Conservation (phyloP, 2,888 invertebrate genomes). For the Orthonychiurus folsomi region DNA sequence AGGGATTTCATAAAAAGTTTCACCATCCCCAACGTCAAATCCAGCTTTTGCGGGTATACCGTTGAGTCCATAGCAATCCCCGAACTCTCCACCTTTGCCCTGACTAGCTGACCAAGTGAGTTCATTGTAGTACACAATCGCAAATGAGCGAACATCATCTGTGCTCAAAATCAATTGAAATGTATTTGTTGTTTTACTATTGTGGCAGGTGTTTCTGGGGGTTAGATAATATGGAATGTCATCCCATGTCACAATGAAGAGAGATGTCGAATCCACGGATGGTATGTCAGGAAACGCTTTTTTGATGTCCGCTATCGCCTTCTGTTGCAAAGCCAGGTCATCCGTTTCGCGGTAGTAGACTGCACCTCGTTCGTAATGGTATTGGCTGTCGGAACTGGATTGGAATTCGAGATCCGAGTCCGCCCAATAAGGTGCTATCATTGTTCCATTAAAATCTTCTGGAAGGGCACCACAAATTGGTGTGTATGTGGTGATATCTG, state of each 20-base stretch:
- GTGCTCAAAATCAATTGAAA: slow-evolving; percentile 22
- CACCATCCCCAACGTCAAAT: slow-evolving; percentile 26
- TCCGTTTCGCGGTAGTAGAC: slow-evolving; percentile 8
- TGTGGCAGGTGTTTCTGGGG: slow-evolving; percentile 8
- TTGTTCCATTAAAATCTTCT: not conserved
- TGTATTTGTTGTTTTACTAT: slow-evolving; percentile 17
- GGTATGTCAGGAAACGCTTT: slow-evolving; percentile 22
- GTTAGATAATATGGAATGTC: slow-evolving; percentile 19
- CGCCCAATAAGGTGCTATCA: slow-evolving; percentile 14
- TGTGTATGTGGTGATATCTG: slow-evolving; percentile 1
- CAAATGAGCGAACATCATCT: slow-evolving; percentile 26
- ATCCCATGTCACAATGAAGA: slow-evolving; percentile 24
- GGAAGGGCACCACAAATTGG: slow-evolving; percentile 10
- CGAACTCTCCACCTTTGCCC: slow-evolving; percentile 14
- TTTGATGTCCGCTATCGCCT: slow-evolving; percentile 14
- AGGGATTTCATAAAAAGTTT: slow-evolving; percentile 20
- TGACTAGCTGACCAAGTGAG: slow-evolving; percentile 26
- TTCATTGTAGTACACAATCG: slow-evolving; percentile 25
- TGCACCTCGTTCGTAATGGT: slow-evolving; percentile 6
- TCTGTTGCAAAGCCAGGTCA: not conserved
- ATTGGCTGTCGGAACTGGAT: no score
- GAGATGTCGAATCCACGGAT: slow-evolving; percentile 12
- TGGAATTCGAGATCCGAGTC: slow-evolving; percentile 10
- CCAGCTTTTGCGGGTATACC: slow-evolving; percentile 28
- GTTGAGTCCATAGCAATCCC: slow-evolving; percentile 20